phyloP scores from a whole-genome alignment of 2,888 invertebrate genomes.

The Thymelicus lineola region DNA sequence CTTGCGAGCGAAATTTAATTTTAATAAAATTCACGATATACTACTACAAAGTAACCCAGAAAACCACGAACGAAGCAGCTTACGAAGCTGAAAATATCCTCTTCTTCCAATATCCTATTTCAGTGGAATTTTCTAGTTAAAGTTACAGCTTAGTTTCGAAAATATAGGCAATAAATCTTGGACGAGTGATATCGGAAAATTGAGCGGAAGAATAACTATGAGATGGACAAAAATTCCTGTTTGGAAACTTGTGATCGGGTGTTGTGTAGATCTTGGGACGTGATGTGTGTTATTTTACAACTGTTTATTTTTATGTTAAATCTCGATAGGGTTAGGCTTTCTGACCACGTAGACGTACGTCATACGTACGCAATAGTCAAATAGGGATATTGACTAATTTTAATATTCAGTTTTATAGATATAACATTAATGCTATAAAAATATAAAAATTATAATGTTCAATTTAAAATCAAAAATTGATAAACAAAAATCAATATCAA shows the following conservation, averaged over 20 bases:
- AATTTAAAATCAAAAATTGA: no score
- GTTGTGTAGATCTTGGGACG: background rate
- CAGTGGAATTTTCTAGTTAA: slow-evolving; percentile 38
- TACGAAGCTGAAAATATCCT: slow-evolving; percentile 30
- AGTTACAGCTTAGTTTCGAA: slow-evolving; percentile 38
- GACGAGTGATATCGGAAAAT: slow-evolving; percentile 37
- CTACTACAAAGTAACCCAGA: slow-evolving; percentile 32
- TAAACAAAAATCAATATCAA: no score
- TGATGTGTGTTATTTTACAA: background rate
- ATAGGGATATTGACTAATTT: no score
- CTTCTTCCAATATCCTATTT: slow-evolving; percentile 36
- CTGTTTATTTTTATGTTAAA: background rate
- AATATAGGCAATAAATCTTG: slow-evolving; percentile 37
- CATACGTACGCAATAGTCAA: no score
- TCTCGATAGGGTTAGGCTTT: no score
- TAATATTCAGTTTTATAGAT: no score
- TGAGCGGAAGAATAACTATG: slow-evolving; percentile 31
- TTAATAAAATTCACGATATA: slow-evolving; percentile 35
- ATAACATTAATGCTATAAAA: no score
- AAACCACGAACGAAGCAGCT: slow-evolving; percentile 27
- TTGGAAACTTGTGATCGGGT: slow-evolving; percentile 9
- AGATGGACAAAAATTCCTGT: slow-evolving; percentile 29
- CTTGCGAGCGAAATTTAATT: slow-evolving; percentile 19
- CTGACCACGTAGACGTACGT: no score
- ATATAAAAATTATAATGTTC: no score